These are phyloP conservation scores for Drosophila infuscata DNA, from an alignment of 2,888 invertebrate species.

Conservation along the genomic window DNA sequence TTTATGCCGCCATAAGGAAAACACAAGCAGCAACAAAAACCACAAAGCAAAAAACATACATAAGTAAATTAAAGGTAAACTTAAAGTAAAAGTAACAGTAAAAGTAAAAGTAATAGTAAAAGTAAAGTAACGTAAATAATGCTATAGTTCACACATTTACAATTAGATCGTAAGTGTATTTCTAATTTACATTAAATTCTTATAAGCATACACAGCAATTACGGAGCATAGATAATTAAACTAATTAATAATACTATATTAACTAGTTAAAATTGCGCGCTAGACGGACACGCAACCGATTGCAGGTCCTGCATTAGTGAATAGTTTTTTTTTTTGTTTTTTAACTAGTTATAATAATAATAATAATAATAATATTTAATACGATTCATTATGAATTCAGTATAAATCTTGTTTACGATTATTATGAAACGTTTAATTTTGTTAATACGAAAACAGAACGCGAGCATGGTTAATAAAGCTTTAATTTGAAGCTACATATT, in stretches of 20 bases:
- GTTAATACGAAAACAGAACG: conserved; percentile 83
- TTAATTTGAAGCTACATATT: conserved; percentile 84
- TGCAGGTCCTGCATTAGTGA: conserved; percentile 25
- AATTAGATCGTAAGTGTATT: conserved; percentile 48
- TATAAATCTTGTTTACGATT: conserved; percentile 65
- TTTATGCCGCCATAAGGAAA: conserved; percentile 36
- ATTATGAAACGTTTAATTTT: conserved; percentile 80
- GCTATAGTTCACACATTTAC: conserved; percentile 55
- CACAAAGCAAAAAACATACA: conserved; percentile 10
- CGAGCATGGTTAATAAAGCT: conserved; percentile 84
- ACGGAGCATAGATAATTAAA: conserved; percentile 37
- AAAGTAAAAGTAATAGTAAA: not conserved
- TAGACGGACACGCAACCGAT: conserved; percentile 28
- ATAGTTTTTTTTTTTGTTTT: conserved; percentile 40
- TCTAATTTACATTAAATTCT: conserved; percentile 52
- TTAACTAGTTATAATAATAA: conserved; percentile 55
- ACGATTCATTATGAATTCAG: conserved; percentile 59
- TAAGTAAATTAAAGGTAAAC: conserved; percentile 18
- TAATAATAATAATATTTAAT: conserved; percentile 28
- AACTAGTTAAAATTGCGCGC: conserved; percentile 48
- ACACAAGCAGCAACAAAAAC: conserved; percentile 38
- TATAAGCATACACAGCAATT: conserved; percentile 49
- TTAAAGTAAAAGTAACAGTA: conserved; percentile 1
- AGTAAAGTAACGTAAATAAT: conserved; percentile 15
- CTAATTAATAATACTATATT: conserved; percentile 26